Percentiles rank a stretch among this genome's conserved stretches.
Evolutionary conservation across 2,888 invertebrate genomes (phyloP).

Genomic region (Phymatocera aterrima): DNA sequence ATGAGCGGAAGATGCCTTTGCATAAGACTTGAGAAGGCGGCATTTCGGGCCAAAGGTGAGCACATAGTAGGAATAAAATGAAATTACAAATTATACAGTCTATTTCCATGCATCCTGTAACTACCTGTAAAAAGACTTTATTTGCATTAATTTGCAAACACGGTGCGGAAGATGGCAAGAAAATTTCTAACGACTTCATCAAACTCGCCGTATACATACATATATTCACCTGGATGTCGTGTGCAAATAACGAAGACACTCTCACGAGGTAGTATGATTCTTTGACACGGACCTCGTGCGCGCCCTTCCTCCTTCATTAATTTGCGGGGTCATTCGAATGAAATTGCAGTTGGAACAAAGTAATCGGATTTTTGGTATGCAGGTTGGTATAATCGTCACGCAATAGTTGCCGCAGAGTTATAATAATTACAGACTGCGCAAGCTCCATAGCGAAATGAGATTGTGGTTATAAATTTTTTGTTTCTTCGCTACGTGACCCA

Average conservation of each 20-base stretch:
- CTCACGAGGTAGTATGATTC: background rate
- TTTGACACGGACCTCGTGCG: background rate
- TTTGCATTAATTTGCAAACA: background rate
- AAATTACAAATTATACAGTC: conserved; percentile 20
- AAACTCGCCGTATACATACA: background rate
- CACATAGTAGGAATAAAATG: background rate
- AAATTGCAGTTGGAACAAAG: background rate
- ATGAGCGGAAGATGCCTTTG: conserved; percentile 7
- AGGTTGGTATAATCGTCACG: conserved; percentile 1
- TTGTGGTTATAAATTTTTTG: background rate
- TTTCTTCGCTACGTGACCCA: background rate
- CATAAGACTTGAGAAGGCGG: conserved; percentile 28
- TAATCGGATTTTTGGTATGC: background rate
- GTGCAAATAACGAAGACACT: background rate
- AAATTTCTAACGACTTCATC: background rate
- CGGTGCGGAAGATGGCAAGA: background rate
- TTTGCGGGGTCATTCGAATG: background rate
- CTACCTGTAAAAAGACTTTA: background rate
- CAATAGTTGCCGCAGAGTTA: background rate
- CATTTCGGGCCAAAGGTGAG: conserved; percentile 29
- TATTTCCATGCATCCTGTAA: conserved; percentile 16
- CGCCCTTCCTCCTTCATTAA: background rate
- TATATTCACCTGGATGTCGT: too few relatives aligned
- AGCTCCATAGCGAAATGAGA: background rate
- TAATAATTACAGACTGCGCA: too few relatives aligned